phyloP scores from a whole-genome alignment of 2,797 vertebrate genomes.

The Lepilemur septentrionalis region DNA sequence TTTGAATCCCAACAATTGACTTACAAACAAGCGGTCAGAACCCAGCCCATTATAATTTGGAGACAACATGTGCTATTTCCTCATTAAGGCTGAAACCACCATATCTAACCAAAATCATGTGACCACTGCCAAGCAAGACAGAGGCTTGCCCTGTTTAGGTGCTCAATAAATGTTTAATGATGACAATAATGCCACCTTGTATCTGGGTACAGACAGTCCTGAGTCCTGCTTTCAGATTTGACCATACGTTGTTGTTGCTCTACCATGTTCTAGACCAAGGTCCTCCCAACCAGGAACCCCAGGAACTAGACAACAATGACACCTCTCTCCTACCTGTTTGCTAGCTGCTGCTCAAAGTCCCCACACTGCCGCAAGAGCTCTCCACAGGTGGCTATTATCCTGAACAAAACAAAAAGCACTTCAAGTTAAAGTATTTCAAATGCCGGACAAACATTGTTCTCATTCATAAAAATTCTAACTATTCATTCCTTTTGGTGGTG shows the following conservation, averaged over 20 bases:
- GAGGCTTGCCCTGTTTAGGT: conserved; percentile 19
- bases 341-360: conserved; percentile 97
- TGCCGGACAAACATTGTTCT: conserved; percentile 54
- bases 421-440: conserved; percentile 56
- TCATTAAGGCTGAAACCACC: background rate
- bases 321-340: conserved; percentile 89
- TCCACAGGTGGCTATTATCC: conserved; percentile 96
- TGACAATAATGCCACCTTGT: conserved; percentile 11
- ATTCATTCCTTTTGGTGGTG: conserved; percentile 18
- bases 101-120: background rate
- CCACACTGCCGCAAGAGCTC: conserved; percentile 95
- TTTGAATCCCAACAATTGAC: background rate
- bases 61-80: background rate
- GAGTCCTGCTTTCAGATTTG: background rate
- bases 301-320: background rate
- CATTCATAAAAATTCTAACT: conserved; percentile 66
- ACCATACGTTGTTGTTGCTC: background rate
- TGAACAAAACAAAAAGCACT: conserved; percentile 77
- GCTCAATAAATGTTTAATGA: conserved; percentile 56
- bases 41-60: conserved; percentile 24
- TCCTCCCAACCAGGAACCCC: background rate
- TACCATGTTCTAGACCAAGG: background rate
- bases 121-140: background rate
- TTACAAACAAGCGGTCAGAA: background rate
- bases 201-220: conserved; percentile 20